Percentiles rank a stretch among this genome's conserved stretches.
These are phyloP conservation scores for Iguana delicatissima DNA, from an alignment of 2,797 vertebrate genomes.

Conservation along the genomic window DNA sequence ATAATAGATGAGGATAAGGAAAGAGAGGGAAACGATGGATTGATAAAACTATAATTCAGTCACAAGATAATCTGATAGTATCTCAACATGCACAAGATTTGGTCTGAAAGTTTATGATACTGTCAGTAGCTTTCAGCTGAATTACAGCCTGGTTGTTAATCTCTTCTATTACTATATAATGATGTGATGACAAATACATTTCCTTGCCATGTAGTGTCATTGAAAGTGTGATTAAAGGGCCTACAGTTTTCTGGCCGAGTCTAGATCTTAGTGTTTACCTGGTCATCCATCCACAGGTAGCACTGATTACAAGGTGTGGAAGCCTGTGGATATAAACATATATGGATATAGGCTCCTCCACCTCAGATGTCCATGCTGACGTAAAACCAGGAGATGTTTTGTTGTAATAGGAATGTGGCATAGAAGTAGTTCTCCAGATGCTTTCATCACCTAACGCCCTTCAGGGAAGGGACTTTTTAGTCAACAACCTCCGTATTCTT, in stretches of 20 bases:
- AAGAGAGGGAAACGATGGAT: slow-evolving; percentile 19
- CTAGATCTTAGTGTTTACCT: too few relatives aligned
- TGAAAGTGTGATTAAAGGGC: too few relatives aligned
- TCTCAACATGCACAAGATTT: slow-evolving; percentile 7
- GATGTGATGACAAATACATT: slow-evolving; percentile 24
- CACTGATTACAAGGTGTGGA: neutral
- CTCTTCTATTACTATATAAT: slow-evolving; percentile 15
- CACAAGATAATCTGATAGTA: slow-evolving; percentile 17
- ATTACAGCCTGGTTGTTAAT: slow-evolving; percentile 32
- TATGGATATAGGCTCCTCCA: neutral
- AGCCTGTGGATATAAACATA: neutral
- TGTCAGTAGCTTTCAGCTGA: slow-evolving; percentile 24
- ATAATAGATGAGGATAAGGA: neutral
- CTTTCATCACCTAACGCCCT: neutral
- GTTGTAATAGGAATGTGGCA: neutral
- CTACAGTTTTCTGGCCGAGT: too few relatives aligned
- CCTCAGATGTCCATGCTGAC: neutral
- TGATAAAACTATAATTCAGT: slow-evolving; percentile 20
- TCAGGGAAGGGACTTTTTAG: too few relatives aligned
- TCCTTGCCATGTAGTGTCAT: too few relatives aligned
- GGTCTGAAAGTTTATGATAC: slow-evolving; percentile 29
- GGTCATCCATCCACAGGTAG: too few relatives aligned
- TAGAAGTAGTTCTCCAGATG: neutral
- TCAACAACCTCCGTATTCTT: too few relatives aligned
- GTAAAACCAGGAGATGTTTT: neutral